Evolutionary conservation across 1,140 invertebrate species (phyloP).

Genomic region (Nephotettix cincticeps): DNA sequence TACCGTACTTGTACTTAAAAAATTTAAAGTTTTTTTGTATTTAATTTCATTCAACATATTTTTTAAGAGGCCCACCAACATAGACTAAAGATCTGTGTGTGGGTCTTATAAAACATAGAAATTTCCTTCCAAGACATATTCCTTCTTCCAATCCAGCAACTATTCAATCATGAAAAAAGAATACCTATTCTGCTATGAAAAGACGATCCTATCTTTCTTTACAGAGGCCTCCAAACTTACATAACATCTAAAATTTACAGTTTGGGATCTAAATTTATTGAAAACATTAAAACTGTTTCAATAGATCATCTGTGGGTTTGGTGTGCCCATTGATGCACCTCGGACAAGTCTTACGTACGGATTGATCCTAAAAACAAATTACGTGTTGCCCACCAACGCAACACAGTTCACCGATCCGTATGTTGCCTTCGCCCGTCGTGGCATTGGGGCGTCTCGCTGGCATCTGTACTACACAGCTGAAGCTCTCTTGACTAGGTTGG

Average conservation of each 20-base stretch:
- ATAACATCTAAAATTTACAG: background rate
- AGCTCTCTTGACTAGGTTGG: constrained; percentile 41
- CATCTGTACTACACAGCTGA: constrained; percentile 48
- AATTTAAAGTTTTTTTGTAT: too few relatives aligned
- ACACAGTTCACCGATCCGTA: constrained; percentile 58
- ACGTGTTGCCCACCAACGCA: constrained; percentile 58
- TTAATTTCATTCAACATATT: too few relatives aligned
- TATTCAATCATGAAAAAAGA: too few relatives aligned
- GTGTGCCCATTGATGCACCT: constrained; percentile 62
- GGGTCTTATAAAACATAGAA: too few relatives aligned
- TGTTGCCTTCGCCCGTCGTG: constrained; percentile 49
- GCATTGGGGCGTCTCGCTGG: constrained; percentile 44
- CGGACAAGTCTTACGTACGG: constrained; percentile 61
- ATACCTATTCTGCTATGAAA: too few relatives aligned
- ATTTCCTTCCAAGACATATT: too few relatives aligned
- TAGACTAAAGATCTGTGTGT: too few relatives aligned
- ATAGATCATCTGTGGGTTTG: constrained; percentile 63
- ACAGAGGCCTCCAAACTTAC: background rate
- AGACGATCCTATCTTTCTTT: too few relatives aligned
- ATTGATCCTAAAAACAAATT: constrained; percentile 61
- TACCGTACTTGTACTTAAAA: too few relatives aligned
- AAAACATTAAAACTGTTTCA: too few relatives aligned
- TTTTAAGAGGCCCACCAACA: too few relatives aligned
- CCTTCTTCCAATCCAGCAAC: too few relatives aligned
- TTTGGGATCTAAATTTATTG: background rate